Base-by-base conservation (phyloP, 1,140 invertebrate genomes). In the Popillia japonica region DNA sequence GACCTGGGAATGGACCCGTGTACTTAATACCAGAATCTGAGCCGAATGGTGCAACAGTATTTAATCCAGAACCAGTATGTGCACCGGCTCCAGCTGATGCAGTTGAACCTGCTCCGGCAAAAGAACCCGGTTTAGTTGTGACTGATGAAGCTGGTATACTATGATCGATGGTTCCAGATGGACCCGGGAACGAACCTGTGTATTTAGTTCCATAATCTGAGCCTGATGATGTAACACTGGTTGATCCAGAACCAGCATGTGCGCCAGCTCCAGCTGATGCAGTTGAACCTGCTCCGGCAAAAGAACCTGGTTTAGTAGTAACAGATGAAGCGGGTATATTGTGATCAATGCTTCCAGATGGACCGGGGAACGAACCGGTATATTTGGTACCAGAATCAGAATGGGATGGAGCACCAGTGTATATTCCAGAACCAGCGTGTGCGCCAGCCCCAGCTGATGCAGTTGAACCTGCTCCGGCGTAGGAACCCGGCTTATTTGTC, bases 1-100 rank as follows among this genome's bases (percentile, higher is more conserved):
- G 79, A 9, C 79, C 79, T 20, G 79, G 79, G 41, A 80, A 78
- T 72, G 72, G 20, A 23, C 77, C 77, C 1, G 34, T 73, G 17
- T 78, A 76, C 44, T 78, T 27, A 11, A 10, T 34, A 10, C 75
- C 40, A 44, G 10, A 41, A 14, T n/a, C 72, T 72, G 64, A 22
- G 3, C 64, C 22, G 27, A 4, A 34, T 34, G 27, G 27, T 34
- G 27, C 27, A 34, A 34, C 27, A 34, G 27, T 34, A 34, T 34
- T 34, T 4, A 34, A 4, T 34, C 27, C 27, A 55, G n/a, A 55
- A 40, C 72, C 41, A 40, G 72, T 14, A 72, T 34, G 17, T 6
- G 72, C 40, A 34, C 72, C 72, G 2, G 72, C 6, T 14, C 72
- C 72, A n/a, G 17, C 40, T 10, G 20, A 27, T 9, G 72, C 40